A percentile compares a stretch with the other conserved stretches of the same genome.
Conservation (phyloP, 2,113 vertebrate species). For the Probosciger aterrimus region DNA sequence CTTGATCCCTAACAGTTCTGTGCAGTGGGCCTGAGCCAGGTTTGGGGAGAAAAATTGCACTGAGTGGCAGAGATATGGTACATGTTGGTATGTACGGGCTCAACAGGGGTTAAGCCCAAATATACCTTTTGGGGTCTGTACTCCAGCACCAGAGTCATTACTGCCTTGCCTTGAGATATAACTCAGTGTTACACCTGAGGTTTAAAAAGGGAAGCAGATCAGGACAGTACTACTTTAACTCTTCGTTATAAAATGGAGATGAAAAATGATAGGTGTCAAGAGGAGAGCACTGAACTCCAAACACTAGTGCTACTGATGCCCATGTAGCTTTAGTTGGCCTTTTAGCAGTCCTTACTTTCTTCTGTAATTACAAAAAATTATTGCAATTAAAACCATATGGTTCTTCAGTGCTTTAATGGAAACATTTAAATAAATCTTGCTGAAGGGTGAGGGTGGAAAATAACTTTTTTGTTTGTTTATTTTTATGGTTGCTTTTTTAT, state of each 20-base stretch:
- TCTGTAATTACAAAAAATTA: neutral
- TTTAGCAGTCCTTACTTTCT: neutral
- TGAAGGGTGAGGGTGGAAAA: neutral
- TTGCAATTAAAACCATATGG: neutral
- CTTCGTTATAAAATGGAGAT: neutral
- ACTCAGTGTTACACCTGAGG: neutral
- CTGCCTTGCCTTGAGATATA: neutral
- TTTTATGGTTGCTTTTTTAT: neutral
- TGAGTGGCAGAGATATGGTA: neutral
- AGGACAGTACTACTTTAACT: neutral
- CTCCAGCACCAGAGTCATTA: neutral
- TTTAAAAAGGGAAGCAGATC: neutral
- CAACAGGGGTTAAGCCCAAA: neutral
- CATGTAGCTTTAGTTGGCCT: neutral
- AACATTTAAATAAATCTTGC: neutral
- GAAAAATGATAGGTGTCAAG: neutral
- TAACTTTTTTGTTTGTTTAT: neutral
- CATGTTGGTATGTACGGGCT: neutral
- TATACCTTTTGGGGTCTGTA: neutral
- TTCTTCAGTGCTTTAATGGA: neutral
- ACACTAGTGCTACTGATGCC: neutral
- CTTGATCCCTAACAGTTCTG: neutral
- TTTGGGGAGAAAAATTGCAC: neutral
- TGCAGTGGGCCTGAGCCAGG: neutral
- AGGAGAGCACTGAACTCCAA: neutral